Conservation (phyloP, 2,888 invertebrate species). For the Drosophila rellima region DNA sequence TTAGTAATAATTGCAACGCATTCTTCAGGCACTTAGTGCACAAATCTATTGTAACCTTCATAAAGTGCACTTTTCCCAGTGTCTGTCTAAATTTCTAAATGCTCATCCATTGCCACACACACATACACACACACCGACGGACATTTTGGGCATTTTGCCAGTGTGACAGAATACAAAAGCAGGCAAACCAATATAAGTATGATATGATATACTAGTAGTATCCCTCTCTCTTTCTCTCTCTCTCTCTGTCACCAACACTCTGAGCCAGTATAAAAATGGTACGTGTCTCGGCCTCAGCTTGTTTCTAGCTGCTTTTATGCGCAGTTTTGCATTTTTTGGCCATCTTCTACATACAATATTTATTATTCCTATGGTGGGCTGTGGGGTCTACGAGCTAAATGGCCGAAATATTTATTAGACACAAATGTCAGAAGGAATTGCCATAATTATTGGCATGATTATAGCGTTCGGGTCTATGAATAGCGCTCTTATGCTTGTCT, state of each 20-base stretch:
- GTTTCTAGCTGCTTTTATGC: conserved; percentile 30
- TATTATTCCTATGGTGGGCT: conserved; percentile 44
- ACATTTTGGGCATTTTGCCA: conserved; percentile 63
- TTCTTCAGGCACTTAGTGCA: conserved; percentile 23
- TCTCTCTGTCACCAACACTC: not conserved
- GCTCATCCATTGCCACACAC: conserved; percentile 52
- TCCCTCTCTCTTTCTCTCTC: not conserved
- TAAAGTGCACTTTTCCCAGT: conserved; percentile 35
- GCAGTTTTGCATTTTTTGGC: conserved; percentile 50
- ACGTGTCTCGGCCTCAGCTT: conserved; percentile 25
- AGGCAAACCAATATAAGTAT: conserved; percentile 51
- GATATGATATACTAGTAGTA: conserved; percentile 32
- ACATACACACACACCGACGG: conserved; percentile 10
- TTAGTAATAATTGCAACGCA: conserved; percentile 11
- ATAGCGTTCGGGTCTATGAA: conserved; percentile 42
- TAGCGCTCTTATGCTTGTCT: conserved; percentile 63
- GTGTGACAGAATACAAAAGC: conserved; percentile 47
- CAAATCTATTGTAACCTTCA: conserved; percentile 40
- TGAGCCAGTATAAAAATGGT: conserved; percentile 19
- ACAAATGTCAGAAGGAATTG: conserved; percentile 69
- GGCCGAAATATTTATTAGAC: conserved; percentile 66
- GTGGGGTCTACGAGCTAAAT: conserved; percentile 31
- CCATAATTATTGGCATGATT: conserved; percentile 75
- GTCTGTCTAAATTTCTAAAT: conserved; percentile 38
- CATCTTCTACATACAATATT: conserved; percentile 57